Conservation (phyloP, 2,888 invertebrate species). For the Heteropelma amictum region DNA sequence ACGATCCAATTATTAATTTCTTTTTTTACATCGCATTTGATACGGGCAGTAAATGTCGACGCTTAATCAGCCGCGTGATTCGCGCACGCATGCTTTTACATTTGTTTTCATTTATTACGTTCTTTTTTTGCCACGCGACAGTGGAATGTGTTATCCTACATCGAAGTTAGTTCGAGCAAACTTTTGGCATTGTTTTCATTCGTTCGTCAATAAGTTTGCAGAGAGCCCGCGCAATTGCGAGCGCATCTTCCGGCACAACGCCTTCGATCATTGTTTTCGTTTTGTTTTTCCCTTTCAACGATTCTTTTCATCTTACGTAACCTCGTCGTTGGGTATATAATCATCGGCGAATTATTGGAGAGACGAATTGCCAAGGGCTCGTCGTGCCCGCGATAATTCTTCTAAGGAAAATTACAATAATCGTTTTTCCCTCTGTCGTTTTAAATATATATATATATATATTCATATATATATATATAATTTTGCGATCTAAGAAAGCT, state of each 20-base stretch:
- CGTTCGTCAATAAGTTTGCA: conserved; percentile 47
- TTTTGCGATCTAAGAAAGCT: conserved; percentile 66
- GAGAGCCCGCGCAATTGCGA: conserved; percentile 41
- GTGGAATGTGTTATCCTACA: conserved; percentile 70
- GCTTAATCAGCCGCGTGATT: conserved; percentile 28
- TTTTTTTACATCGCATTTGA: conserved; percentile 38
- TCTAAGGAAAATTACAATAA: conserved; percentile 62
- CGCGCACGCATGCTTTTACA: conserved; percentile 19
- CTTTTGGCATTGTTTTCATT: conserved; percentile 16
- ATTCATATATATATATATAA: conserved; percentile 31
- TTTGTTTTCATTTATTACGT: conserved; percentile 59
- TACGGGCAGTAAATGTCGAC: conserved; percentile 37
- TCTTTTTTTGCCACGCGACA: conserved; percentile 63
- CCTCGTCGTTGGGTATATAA: conserved; percentile 2
- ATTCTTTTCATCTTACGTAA: background rate
- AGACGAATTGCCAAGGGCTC: conserved; percentile 65
- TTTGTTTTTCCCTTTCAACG: background rate
- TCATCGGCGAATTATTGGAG: conserved; percentile 39
- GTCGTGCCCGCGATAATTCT: conserved; percentile 53
- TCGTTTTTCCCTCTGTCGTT: conserved; percentile 33
- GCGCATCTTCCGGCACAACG: conserved; percentile 57
- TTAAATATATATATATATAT: conserved; percentile 38
- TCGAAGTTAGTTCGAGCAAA: conserved; percentile 56
- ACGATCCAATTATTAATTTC: conserved; percentile 3
- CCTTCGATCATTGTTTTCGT: conserved; percentile 29